phyloP scores from a whole-genome alignment of 2,113 vertebrate genomes.

The Spilogale gracilis region DNA sequence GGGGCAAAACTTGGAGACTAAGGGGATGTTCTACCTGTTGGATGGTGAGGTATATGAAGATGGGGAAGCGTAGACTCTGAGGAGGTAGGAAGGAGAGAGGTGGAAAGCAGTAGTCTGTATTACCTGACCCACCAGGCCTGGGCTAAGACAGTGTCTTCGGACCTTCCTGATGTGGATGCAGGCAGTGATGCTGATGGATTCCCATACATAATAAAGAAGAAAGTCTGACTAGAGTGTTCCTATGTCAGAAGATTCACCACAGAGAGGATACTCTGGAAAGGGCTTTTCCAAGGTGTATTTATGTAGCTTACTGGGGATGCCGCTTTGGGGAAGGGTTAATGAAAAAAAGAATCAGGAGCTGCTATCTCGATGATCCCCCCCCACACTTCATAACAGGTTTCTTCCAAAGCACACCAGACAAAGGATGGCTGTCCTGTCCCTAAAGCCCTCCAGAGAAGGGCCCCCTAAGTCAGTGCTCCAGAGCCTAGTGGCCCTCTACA shows the following conservation, averaged over 20 bases:
- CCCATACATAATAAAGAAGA: background rate
- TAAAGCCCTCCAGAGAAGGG: constrained; percentile 42
- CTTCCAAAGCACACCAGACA: constrained; percentile 61
- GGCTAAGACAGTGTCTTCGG: background rate
- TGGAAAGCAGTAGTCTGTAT: background rate
- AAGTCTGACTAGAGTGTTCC: background rate
- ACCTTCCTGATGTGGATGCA: background rate
- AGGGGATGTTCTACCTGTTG: background rate
- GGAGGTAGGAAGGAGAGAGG: background rate
- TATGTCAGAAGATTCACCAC: background rate
- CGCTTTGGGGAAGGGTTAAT: constrained; percentile 37
- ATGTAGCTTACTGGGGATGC: background rate
- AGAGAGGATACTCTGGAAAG: background rate
- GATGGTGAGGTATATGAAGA: background rate
- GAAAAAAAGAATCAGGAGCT: constrained; percentile 39
- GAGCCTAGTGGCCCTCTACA: background rate
- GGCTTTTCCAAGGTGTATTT: background rate
- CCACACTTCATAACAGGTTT: constrained; percentile 37
- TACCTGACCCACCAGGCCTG: background rate
- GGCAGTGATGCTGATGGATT: background rate
- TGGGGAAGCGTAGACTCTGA: background rate
- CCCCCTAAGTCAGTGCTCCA: constrained; percentile 29
- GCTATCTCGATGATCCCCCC: constrained; percentile 9
- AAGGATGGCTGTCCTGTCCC: constrained; percentile 3
- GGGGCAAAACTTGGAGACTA: background rate